phyloP scores from a whole-genome alignment of 1,140 invertebrate species.

The Leucophenga varia region DNA sequence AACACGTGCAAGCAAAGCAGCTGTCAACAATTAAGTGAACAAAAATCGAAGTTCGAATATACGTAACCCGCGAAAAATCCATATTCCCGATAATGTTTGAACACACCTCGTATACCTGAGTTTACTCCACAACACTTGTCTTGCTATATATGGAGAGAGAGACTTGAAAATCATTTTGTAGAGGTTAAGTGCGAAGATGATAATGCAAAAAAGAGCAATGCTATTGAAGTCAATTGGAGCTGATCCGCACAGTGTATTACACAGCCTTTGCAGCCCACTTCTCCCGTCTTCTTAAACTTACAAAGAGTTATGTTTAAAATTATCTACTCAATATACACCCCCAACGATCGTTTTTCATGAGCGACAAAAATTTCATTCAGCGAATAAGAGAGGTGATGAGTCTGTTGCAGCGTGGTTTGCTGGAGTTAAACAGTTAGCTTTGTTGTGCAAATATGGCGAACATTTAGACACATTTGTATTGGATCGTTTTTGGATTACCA shows the following conservation, averaged over 20 bases:
- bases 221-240: constrained; percentile 6
- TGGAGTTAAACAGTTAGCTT: constrained; percentile 4
- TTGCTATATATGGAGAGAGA: no score
- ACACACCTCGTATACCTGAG: no score
- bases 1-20: no score
- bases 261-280: constrained; percentile 4
- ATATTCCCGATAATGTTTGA: no score
- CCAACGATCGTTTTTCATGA: constrained; percentile 12
- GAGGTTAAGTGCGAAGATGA: no score
- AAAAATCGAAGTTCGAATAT: no score
- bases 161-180: no score
- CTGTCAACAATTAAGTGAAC: no score
- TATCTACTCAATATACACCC: constrained; percentile 5
- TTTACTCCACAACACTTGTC: no score
- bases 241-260: constrained; percentile 3
- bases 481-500: constrained; percentile 3
- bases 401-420: constrained; percentile 7
- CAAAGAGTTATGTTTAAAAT: constrained; percentile 2
- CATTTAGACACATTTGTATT: no score
- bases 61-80: no score
- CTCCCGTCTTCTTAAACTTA: constrained; percentile 4
- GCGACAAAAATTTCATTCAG: constrained; percentile 7
- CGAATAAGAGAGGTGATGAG: constrained; percentile 1
- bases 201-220: neutral
- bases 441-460: no score